Evolutionary conservation across 2,888 invertebrate genomes (phyloP).

Genomic region (Amiota minor): DNA sequence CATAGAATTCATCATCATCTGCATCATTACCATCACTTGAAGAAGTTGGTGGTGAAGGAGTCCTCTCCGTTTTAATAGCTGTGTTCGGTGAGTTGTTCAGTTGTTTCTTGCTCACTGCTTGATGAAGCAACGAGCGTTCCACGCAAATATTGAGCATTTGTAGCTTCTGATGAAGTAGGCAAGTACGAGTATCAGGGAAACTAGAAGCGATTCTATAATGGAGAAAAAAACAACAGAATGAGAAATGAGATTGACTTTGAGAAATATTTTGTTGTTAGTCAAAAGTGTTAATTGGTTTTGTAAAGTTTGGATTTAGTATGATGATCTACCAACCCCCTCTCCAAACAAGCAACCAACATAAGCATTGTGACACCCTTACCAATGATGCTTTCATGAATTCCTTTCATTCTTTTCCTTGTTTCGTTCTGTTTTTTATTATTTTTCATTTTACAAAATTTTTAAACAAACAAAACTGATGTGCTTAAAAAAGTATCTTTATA

Average conservation of each 20-base stretch:
- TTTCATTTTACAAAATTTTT: not conserved
- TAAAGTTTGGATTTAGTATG: constrained; percentile 14
- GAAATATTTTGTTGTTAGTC: too few relatives aligned
- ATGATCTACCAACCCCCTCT: not conserved
- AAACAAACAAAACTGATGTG: constrained; percentile 3
- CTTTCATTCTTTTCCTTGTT: too few relatives aligned
- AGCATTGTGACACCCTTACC: not conserved
- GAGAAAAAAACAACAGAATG: not conserved
- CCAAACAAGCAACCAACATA: too few relatives aligned
- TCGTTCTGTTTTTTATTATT: too few relatives aligned
- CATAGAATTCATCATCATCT: constrained; percentile 83
- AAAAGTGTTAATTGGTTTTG: constrained; percentile 27
- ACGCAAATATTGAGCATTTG: constrained; percentile 90
- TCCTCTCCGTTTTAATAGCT: not conserved
- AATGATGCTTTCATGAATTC: too few relatives aligned
- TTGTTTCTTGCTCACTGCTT: constrained; percentile 53
- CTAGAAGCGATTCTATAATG: constrained; percentile 82
- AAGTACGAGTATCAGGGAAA: constrained; percentile 89
- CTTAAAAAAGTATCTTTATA: constrained; percentile 13
- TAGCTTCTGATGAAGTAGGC: constrained; percentile 94
- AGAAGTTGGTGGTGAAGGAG: not conserved
- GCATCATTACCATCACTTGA: constrained; percentile 68
- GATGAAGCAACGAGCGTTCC: constrained; percentile 74
- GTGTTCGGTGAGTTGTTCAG: constrained; percentile 33
- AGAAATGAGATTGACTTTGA: not conserved